phyloP scores from a whole-genome alignment of 2,113 vertebrate genomes.

The Falcunculus frontatus region DNA sequence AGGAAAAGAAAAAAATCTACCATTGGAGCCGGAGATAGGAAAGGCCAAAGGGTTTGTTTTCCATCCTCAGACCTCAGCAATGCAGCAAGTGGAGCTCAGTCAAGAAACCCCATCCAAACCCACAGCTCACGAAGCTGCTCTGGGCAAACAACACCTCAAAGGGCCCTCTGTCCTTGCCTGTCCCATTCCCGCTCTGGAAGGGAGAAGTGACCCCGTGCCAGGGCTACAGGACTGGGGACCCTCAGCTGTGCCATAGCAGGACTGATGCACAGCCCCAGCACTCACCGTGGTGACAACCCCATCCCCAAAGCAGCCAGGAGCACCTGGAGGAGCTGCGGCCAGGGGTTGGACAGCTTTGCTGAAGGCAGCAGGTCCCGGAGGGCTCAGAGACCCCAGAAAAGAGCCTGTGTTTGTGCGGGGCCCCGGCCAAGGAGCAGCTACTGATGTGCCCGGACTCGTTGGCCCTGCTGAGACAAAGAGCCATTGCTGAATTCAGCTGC shows the following conservation, averaged over 20 bases:
- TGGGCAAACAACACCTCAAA: neutral
- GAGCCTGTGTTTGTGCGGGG: fast-evolving
- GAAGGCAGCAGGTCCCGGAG: neutral
- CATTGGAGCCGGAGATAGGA: fast-evolving
- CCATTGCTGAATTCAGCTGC: constrained; percentile 49
- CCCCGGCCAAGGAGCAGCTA: neutral
- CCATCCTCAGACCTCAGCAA: neutral
- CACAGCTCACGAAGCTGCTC: neutral
- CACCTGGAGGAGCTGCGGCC: neutral
- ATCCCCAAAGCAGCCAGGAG: neutral
- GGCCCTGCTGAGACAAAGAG: constrained; percentile 20
- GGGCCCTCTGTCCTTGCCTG: neutral
- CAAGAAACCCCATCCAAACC: neutral
- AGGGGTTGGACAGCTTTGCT: neutral
- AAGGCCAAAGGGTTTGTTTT: neutral
- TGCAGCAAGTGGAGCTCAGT: neutral
- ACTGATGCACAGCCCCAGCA: fast-evolving
- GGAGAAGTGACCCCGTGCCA: neutral
- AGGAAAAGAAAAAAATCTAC: neutral
- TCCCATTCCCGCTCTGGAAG: neutral
- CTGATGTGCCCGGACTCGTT: fast-evolving
- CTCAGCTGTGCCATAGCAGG: fast-evolving
- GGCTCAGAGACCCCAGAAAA: neutral
- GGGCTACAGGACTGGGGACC: neutral
- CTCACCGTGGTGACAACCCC: fast-evolving